Evolutionary conservation across 2,888 invertebrate species (phyloP), one percentile per base, ranked within the genome.

Genomic region (Conops quadrifasciatus): DNA sequence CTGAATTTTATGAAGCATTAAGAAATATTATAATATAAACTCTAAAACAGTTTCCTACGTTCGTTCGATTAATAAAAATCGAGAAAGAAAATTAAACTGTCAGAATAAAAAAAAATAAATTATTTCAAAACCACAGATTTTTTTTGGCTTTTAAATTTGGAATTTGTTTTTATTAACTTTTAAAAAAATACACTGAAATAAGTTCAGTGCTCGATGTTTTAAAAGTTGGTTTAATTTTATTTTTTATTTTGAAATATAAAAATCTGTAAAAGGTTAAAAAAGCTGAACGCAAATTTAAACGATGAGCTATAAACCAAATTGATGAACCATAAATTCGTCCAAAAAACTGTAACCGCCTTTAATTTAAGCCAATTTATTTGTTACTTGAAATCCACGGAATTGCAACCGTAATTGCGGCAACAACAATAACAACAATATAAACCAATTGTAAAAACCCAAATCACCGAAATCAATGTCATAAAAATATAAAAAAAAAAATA

Each of bases 1-100:
- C 9, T 4, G 9, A 36, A 36, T 36, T 36, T 36, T 4, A 36
- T 9, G 9, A 36, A 36, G n/a, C n/a, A n/a, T n/a, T n/a, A n/a
- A n/a, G n/a, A n/a, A n/a, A 49, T 16, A 53, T 53, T n/a, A 53
- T 53, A 53, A 21, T 53, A 53, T 21, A 53, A 53, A 13, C 9
- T 2, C 19, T 53, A n/a, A 53, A 53, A 53, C 9, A 53, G 53
- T n/a, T 53, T 24, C n/a, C n/a, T 36, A 36, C 9, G 9, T 36
- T 36, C 4, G 9, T 36, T 9, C 9, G 36, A 7, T 36, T 36
- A 36, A 36, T 24, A n/a, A 5, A 53, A 9, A 9, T 11, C 9
- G 15, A 13, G 11, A 53, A 5, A n/a, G 15, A 5, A 53, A n/a
- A 53, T 1, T 9, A 2, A 21, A 21, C 9, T 13, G 19, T 1